Evolutionary conservation across 2,797 vertebrate genomes (phyloP), one percentile per base, ranked within the genome.

Genomic region (Notoglanidium macrostoma): DNA sequence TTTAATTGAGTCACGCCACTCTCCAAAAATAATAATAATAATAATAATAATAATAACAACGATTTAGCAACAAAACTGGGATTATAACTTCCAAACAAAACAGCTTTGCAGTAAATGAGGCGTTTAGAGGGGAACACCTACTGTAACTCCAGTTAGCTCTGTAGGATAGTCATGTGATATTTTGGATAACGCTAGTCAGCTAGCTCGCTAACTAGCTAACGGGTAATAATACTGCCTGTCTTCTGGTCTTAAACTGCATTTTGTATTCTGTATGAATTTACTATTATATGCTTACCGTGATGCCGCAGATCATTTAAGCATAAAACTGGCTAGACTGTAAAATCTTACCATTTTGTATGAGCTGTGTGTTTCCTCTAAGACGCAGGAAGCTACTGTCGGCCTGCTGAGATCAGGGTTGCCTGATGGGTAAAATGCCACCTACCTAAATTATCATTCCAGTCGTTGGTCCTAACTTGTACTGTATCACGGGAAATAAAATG

Each of bases 311-410:
- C 3, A 0, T 4, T 35, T 54, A 8, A 70, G 10, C 35, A 35
- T 23, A 9, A 68, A 70, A 51, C 17, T 14, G n/a, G 26, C 9
- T 57, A 59, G 54, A 68, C 15, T 63, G 55, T 72, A 17, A 32
- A 79, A 70, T 51, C 73, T 79, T 92, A 96, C 96, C 96, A 96
- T 96, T 93, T 95, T 96, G 90, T 94, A 92, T 91, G 46, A 92
- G 92, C 93, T 92, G 91, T 89, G 88, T 84, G 92, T 89, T 85
- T 90, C 88, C 92, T 87, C 90, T 87, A 88, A 89, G 86, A 88
- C 93, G 91, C 90, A 92, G 95, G 94, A 94, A 95, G 93, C 8
- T 23, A 77, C n/a, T 61, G 49, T 35, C 14, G 46, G 81, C 81
- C 81, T 68, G 21, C 23, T 83, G n/a, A 35, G 8, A 49, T 6